Evolutionary conservation across 2,888 invertebrate species (phyloP), one percentile per base, ranked within the genome.

Genomic region (Apamea epomidion): DNA sequence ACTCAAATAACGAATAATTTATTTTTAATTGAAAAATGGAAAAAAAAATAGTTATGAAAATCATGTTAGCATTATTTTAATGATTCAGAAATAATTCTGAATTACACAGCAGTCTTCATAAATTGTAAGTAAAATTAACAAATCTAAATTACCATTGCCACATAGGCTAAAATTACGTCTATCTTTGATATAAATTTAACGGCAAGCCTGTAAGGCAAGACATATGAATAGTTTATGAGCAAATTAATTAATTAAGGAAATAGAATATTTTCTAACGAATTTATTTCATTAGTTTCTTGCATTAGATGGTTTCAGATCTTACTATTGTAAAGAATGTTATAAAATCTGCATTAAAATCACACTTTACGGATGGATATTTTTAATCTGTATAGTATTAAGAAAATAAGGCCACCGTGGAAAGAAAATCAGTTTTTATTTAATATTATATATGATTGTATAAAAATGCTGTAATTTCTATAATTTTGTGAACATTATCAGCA

Each of bases 181-280:
- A 91, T 87, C 84, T 85, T 87, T 87, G 84, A 87, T 77, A 88
- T 84, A 83, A 85, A 79, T 76, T 80, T 85, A 87, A 90, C 88
- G 92, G 93, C 92, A 93, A 93, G 92, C 92, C 92, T 68, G 78
- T 78, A 80, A 85, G 93, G 93, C 93, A 93, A 93, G 92, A 92
- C 84, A 84, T 74, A 74, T 82, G 29, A 85, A 89, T 89, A 86
- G 81, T 84, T 80, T 71, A 87, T 92, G 91, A 92, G 91, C 92
- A 92, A 91, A 76, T 74, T 78, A 71, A 81, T 80, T 51, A 73
- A 76, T 81, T 76, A 74, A 73, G 71, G 21, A 45, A 70, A 62
- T 62, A 74, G 4, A 58, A 51, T 75, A 76, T 60, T 76, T 68
- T 81, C 51, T 76, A 78, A 62, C 0, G 0, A 62, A 54, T 78